These are phyloP conservation scores for Serranus cabrilla DNA, from an alignment of 2,797 vertebrate genomes.

Conservation along the genomic window DNA sequence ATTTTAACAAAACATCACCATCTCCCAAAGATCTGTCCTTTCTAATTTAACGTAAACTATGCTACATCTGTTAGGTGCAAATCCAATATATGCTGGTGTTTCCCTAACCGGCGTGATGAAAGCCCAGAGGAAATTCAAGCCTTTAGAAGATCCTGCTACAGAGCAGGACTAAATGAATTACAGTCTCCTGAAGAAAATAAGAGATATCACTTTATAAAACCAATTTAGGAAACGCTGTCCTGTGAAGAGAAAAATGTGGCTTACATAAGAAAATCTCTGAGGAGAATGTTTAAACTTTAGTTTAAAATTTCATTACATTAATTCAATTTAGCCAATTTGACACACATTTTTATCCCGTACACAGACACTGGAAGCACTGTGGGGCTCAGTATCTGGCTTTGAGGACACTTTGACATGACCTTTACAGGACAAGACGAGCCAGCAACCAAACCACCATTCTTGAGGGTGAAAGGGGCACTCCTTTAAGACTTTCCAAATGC, in stretches of 20 bases:
- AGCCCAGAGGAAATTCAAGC: slow-evolving; percentile 4
- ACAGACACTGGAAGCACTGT: background rate
- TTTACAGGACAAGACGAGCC: background rate
- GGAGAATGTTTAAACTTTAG: slow-evolving; percentile 5
- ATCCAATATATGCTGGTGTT: slow-evolving; percentile 25
- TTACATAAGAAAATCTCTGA: background rate
- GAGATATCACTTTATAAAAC: background rate
- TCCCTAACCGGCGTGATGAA: background rate
- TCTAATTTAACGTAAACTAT: slow-evolving; percentile 23
- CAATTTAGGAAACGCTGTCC: background rate
- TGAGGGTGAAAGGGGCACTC: background rate
- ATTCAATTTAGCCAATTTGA: background rate
- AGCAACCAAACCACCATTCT: too few relatives aligned
- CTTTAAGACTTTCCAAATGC: too few relatives aligned
- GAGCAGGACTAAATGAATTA: slow-evolving; percentile 3
- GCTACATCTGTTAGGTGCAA: slow-evolving; percentile 39
- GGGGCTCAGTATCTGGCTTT: background rate
- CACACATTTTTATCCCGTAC: too few relatives aligned
- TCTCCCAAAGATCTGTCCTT: slow-evolving; percentile 16
- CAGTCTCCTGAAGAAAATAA: background rate
- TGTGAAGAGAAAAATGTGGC: background rate
- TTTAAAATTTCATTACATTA: background rate
- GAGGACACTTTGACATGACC: background rate
- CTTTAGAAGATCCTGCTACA: slow-evolving; percentile 15
- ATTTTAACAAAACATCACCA: slow-evolving; percentile 15